Percentiles rank a stretch among this genome's conserved stretches.
Conservation (phyloP, 2,888 invertebrate genomes). For the Aplocera efformata region DNA sequence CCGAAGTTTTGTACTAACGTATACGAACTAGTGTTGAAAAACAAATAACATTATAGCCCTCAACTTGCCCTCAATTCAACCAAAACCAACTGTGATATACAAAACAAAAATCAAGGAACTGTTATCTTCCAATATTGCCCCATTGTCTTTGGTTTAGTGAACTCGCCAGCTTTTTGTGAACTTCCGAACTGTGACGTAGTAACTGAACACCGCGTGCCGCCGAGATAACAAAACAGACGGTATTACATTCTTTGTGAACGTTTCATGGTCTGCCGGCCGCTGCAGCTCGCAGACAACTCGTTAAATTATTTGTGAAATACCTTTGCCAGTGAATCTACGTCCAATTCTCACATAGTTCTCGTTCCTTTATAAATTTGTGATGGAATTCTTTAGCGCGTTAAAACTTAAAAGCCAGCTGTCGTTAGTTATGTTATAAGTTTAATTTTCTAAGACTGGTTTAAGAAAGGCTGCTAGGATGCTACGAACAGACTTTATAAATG, state of each 20-base stretch:
- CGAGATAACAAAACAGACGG: conserved; percentile 38
- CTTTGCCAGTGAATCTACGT: conserved; percentile 21
- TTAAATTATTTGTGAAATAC: conserved; percentile 22
- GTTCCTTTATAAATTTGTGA: neutral
- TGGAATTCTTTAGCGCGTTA: neutral
- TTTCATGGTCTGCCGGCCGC: conserved; percentile 51
- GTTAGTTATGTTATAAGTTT: neutral
- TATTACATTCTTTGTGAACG: conserved; percentile 48
- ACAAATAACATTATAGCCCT: too few relatives aligned
- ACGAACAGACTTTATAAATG: too few relatives aligned
- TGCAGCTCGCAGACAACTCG: conserved; percentile 15
- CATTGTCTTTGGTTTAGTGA: conserved; percentile 57
- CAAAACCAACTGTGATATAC: neutral
- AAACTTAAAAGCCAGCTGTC: conserved; percentile 2
- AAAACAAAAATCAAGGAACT: conserved; percentile 33
- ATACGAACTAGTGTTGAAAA: too few relatives aligned
- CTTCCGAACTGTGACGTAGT: conserved; percentile 40
- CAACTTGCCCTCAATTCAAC: too few relatives aligned
- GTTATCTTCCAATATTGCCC: conserved; percentile 41
- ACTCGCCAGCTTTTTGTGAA: conserved; percentile 46
- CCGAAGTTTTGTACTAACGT: too few relatives aligned
- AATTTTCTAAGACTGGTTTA: neutral
- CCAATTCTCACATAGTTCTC: conserved; percentile 3
- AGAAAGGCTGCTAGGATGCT: too few relatives aligned
- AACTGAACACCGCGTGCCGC: conserved; percentile 41